Evolutionary conservation across 2,888 invertebrate species (phyloP), one percentile per base, ranked within the genome.

Genomic region (Steinernema carpocapsae): DNA sequence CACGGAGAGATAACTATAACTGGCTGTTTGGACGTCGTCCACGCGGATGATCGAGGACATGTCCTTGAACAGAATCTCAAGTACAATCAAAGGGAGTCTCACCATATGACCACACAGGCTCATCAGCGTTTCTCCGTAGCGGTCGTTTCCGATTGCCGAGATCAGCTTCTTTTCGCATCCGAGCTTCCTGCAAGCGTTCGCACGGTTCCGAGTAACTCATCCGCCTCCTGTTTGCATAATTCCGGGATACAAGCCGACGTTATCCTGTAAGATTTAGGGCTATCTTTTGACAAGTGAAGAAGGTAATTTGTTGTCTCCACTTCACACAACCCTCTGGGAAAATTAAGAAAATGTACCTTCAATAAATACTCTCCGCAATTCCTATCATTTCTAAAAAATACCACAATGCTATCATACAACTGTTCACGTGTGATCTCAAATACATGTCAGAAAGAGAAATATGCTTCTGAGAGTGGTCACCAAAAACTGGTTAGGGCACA

Each of bases 151-250:
- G 3, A 95, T 88, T 0, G 92, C 92, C 0, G 94, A 92, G 52
- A 95, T 90, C 64, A 95, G 91, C 29, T 76, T 74, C 0, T 80
- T 75, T 26, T 82, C 74, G 64, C 78, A 78, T n/a, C 80, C 84
- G 0, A 84, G 74, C 72, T 83, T 32, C 83, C 91, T 91, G 72
- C 97, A 89, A 19, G 94, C 94, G 84, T 95, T 94, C 0, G 94
- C 94, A 73, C 97, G 91, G 88, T 97, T 97, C 71, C 96, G 91
- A 0, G 92, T 97, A 0, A 97, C 97, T 17, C 97, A 97, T 14
- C 97, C 97, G 7, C 91, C 92, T 74, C 84, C 91, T 84, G 91
- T 91, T 64, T 91, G 89, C 43, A 92, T 91, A 75, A 89, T 88
- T 29, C 93, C 92, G 0, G 89, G 88, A 87, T 94, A 92, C 0